Evolutionary conservation across 1,140 invertebrate genomes (phyloP).

Genomic region (Mactra quadrangularis): DNA sequence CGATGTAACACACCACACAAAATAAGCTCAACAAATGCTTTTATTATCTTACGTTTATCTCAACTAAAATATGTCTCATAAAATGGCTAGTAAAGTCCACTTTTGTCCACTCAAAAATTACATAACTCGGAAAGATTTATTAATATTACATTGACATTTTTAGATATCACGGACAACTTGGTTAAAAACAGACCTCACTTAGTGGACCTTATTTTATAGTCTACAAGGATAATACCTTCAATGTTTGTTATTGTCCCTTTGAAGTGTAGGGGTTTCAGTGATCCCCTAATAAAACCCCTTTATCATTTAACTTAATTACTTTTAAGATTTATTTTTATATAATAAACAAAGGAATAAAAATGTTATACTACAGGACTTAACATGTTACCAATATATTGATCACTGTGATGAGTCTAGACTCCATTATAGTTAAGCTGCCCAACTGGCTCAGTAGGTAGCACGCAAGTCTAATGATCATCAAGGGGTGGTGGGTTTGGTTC

Average conservation of each 20-base stretch:
- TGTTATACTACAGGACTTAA: too few relatives aligned
- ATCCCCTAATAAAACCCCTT: too few relatives aligned
- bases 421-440: too few relatives aligned
- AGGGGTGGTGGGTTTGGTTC: too few relatives aligned
- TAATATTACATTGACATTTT: slow-evolving; percentile 53
- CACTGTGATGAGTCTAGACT: too few relatives aligned
- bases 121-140: slow-evolving; percentile 44
- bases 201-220: slow-evolving; percentile 12
- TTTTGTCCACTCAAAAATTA: slow-evolving; percentile 50
- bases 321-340: too few relatives aligned
- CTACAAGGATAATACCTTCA: neutral
- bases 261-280: neutral
- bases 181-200: slow-evolving; percentile 26
- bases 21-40: slow-evolving; percentile 51
- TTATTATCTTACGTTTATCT: slow-evolving; percentile 53
- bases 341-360: too few relatives aligned
- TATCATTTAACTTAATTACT: too few relatives aligned
- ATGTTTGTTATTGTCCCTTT: slow-evolving; percentile 10
- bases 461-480: too few relatives aligned
- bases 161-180: slow-evolving; percentile 57
- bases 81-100: slow-evolving; percentile 48
- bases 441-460: too few relatives aligned
- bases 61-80: slow-evolving; percentile 58
- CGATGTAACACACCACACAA: neutral
- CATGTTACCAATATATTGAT: neutral